Evolutionary conservation across 2,888 invertebrate genomes (phyloP).

Genomic region (Morpho achilles): DNA sequence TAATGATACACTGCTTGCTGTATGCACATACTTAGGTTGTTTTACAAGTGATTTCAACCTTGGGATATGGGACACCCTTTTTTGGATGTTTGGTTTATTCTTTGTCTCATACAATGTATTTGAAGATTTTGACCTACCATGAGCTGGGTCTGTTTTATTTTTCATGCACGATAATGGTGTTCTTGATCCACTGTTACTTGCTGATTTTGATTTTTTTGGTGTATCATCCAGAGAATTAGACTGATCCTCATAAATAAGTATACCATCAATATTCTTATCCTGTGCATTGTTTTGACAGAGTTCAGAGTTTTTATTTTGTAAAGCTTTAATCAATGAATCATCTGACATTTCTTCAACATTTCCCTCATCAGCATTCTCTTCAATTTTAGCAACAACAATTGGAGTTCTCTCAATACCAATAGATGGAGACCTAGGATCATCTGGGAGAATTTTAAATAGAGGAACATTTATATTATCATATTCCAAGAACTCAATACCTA

Average conservation of each 20-base stretch:
- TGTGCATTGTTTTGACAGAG: constrained; percentile 39
- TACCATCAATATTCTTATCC: constrained; percentile 63
- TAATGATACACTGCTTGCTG: constrained; percentile 56
- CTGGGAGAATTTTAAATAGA: constrained; percentile 50
- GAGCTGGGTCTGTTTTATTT: constrained; percentile 58
- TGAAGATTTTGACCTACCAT: constrained; percentile 65
- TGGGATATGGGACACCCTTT: constrained; percentile 65
- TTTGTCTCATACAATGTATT: constrained; percentile 60
- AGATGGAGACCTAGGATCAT: constrained; percentile 72
- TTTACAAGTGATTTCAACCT: constrained; percentile 61
- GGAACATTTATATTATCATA: constrained; percentile 34
- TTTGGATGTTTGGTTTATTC: constrained; percentile 45
- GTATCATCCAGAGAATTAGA: constrained; percentile 44
- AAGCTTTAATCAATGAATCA: constrained; percentile 63
- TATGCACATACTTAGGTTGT: constrained; percentile 41
- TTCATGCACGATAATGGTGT: constrained; percentile 75
- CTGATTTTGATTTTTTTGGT: constrained; percentile 58
- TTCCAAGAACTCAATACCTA: constrained; percentile 7
- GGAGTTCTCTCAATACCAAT: constrained; percentile 72
- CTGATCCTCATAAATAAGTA: constrained; percentile 81
- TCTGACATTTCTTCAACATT: constrained; percentile 74
- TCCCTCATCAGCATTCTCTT: constrained; percentile 38
- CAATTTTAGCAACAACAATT: constrained; percentile 55
- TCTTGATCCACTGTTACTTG: constrained; percentile 53
- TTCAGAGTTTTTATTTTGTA: constrained; percentile 60